Evolutionary conservation across 2,888 invertebrate genomes (phyloP).

Genomic region (Tachina grossa): DNA sequence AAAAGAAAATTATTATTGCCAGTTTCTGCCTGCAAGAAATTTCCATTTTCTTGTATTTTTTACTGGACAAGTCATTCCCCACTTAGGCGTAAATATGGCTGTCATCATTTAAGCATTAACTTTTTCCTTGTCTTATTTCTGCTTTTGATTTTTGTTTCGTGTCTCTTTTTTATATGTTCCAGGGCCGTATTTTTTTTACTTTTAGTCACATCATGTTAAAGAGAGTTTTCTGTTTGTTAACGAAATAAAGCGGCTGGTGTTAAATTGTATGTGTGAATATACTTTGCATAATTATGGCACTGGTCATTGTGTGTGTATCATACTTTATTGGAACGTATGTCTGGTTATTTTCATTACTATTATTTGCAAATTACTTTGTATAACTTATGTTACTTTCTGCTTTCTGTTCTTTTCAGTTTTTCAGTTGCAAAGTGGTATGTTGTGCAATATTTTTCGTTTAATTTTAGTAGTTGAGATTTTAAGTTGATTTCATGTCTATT

Average conservation of each 20-base stretch:
- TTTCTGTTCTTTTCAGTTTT: not conserved
- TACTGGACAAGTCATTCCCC: conserved; percentile 73
- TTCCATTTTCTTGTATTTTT: conserved; percentile 35
- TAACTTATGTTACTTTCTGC: conserved; percentile 10
- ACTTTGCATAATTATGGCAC: conserved; percentile 39
- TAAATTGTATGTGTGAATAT: conserved; percentile 7
- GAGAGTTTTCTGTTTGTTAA: conserved; percentile 35
- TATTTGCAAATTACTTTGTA: conserved; percentile 62
- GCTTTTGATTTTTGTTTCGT: not conserved
- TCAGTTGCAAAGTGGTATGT: conserved; percentile 51
- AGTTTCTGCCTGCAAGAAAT: conserved; percentile 19
- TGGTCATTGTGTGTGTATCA: conserved; percentile 62
- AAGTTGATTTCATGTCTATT: conserved; percentile 29
- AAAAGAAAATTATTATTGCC: conserved; percentile 8
- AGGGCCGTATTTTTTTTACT: conserved; percentile 12
- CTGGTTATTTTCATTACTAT: conserved; percentile 55
- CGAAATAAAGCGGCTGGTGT: conserved; percentile 21
- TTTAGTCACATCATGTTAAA: conserved; percentile 54
- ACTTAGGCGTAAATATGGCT: conserved; percentile 71
- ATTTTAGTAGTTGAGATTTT: conserved; percentile 25
- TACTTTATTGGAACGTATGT: conserved; percentile 53
- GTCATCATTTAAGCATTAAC: conserved; percentile 71
- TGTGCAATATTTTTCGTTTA: conserved; percentile 42
- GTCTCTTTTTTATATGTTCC: not conserved
- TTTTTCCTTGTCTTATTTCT: conserved; percentile 15